phyloP scores from a whole-genome alignment of 2,888 invertebrate species.

The Orchesella flavescens region DNA sequence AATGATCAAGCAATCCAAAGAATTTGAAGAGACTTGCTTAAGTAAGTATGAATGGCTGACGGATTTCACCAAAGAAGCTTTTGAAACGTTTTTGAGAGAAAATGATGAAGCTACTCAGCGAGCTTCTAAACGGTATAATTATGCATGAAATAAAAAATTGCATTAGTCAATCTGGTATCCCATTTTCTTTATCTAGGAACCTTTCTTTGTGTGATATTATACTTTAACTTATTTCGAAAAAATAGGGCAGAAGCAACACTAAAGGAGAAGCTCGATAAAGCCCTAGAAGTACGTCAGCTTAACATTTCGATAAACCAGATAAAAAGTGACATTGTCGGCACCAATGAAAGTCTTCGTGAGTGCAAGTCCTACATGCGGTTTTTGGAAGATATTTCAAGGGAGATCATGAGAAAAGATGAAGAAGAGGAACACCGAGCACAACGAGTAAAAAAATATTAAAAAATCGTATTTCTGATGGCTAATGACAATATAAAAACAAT shows the following conservation, averaged over 20 bases:
- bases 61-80: constrained; percentile 67
- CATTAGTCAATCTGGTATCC: not conserved
- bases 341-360: constrained; percentile 69
- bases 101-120: constrained; percentile 68
- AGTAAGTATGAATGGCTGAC: constrained; percentile 71
- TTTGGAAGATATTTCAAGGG: constrained; percentile 68
- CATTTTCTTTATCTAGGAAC: too few relatives aligned
- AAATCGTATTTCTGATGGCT: not conserved
- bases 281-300: constrained; percentile 64
- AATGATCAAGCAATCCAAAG: constrained; percentile 62
- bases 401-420: constrained; percentile 70
- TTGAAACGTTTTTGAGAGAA: constrained; percentile 69
- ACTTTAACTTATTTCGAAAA: too few relatives aligned
- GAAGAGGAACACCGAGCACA: constrained; percentile 67
- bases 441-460: constrained; percentile 58
- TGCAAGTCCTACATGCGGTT: constrained; percentile 70
- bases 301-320: constrained; percentile 69
- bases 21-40: constrained; percentile 67
- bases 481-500: too few relatives aligned
- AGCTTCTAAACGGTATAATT: constrained; percentile 66
- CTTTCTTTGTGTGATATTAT: too few relatives aligned
- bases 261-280: constrained; percentile 67
- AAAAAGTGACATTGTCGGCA: constrained; percentile 70
- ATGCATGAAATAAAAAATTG: constrained; percentile 1
- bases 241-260: constrained; percentile 68